Evolutionary conservation across 2,797 vertebrate genomes (phyloP).

Genomic region (Varecia variegata): DNA sequence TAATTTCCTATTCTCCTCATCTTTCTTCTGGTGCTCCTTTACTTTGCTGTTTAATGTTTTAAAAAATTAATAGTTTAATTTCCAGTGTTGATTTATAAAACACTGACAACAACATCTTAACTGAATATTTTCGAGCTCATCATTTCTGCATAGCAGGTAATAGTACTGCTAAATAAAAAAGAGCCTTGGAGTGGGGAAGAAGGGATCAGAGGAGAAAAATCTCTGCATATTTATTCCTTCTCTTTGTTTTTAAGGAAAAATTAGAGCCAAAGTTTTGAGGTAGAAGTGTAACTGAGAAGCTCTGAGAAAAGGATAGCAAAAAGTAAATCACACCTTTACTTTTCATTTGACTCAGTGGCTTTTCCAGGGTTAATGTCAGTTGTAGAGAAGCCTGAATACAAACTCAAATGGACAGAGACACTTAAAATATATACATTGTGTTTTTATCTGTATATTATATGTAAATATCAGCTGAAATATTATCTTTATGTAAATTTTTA

Average conservation of each 20-base stretch:
- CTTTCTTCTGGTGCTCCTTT: constrained; percentile 18
- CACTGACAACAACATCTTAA: constrained; percentile 40
- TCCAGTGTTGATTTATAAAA: constrained; percentile 52
- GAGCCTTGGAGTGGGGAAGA: not conserved
- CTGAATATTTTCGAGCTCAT: constrained; percentile 15
- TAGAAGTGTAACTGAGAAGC: not conserved
- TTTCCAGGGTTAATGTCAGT: not conserved
- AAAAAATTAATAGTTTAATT: constrained; percentile 59
- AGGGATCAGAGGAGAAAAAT: not conserved
- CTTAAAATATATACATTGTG: not conserved
- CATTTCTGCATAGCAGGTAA: not conserved
- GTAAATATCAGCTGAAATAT: constrained; percentile 34
- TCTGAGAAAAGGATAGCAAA: constrained; percentile 15
- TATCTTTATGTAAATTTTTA: not conserved
- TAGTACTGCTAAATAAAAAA: not conserved
- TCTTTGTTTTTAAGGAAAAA: constrained; percentile 9
- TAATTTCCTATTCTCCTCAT: constrained; percentile 32
- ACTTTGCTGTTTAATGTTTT: constrained; percentile 54
- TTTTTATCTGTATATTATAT: not conserved
- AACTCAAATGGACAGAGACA: constrained; percentile 18
- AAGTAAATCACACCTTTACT: not conserved
- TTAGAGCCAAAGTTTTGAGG: not conserved
- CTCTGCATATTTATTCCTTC: not conserved
- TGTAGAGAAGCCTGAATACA: constrained; percentile 34
- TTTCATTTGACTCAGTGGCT: constrained; percentile 51